Base-by-base conservation (phyloP, 2,888 invertebrate species). In the Synanthedon tipuliformis region DNA sequence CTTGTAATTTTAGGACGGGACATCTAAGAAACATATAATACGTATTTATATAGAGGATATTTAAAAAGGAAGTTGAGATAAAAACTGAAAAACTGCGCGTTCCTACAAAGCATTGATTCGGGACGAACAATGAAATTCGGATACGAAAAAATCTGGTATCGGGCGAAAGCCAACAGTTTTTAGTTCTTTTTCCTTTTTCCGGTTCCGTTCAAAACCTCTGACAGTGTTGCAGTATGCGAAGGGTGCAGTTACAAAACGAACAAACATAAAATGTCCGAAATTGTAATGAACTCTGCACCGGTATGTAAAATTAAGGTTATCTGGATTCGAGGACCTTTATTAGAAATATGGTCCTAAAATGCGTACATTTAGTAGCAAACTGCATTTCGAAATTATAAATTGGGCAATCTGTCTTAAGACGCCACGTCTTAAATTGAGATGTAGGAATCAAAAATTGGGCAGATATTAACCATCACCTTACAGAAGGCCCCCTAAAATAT, bases 101-200 rank as follows among this genome's bases (percentile, higher is more conserved):
- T 50, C 59, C 57, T 54, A 54, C 58, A 55, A 57, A 63, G 66
- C 68, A 68, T 62, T 66, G 71, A 72, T 69, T 71, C 69, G 63
- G 66, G 65, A 66, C 64, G 65, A 56, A 59, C 58, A 53, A 56
- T 55, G 57, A 54, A 62, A 62, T 59, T 57, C 60, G 50, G 51
- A 53, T 55, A 59, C 58, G 49, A 49, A 66, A 65, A 65, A 65
- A 71, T 59, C 65, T 63, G 61, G 69, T 68, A 71, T 71, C 71
- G 69, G 62, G 59, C 65, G 64, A 72, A 76, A 77, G 73, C 74
- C 73, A 74, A 71, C 73, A 67, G 71, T 65, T 66, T 64, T 60
- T 60, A 61, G 59, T 60, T 66, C 65, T 63, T 65, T 57, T 52
- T 56, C 59, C 61, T 67, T 69, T 69, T 68, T 55, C 52, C 60